Conservation (phyloP, 2,113 vertebrate species). For the Poicephalus gulielmi region DNA sequence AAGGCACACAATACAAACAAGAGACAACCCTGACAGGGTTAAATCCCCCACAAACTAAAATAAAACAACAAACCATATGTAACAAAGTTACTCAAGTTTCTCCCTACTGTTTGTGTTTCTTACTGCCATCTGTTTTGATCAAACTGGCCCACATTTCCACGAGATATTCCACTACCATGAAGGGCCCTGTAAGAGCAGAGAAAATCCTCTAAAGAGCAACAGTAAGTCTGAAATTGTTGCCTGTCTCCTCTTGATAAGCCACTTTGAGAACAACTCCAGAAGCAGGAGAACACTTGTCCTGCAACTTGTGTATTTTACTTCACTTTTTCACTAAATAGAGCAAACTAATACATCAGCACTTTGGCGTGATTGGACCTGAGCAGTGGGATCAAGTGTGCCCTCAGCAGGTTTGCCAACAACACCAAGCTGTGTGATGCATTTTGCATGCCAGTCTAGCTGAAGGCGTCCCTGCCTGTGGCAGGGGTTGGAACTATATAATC, state of each 20-base stretch:
- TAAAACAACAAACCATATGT: background rate
- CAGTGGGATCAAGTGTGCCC: background rate
- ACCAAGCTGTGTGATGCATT: background rate
- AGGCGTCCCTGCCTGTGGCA: background rate
- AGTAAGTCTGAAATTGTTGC: background rate
- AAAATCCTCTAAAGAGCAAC: background rate
- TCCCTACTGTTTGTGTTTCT: background rate
- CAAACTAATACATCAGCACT: background rate
- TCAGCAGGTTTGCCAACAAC: background rate
- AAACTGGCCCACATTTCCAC: background rate
- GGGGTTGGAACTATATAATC: background rate
- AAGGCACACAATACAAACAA: background rate
- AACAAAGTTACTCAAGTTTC: background rate
- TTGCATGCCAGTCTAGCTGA: background rate
- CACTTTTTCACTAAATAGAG: background rate
- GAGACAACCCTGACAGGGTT: background rate
- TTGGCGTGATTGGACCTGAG: background rate
- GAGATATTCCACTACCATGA: background rate
- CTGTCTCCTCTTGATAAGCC: background rate
- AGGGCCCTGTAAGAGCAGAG: background rate
- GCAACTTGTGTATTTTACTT: background rate
- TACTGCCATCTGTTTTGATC: background rate
- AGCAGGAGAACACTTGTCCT: background rate
- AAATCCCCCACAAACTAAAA: background rate
- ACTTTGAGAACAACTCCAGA: background rate